Conservation (phyloP, 2,888 invertebrate species). For the Ichneumon xanthorius region DNA sequence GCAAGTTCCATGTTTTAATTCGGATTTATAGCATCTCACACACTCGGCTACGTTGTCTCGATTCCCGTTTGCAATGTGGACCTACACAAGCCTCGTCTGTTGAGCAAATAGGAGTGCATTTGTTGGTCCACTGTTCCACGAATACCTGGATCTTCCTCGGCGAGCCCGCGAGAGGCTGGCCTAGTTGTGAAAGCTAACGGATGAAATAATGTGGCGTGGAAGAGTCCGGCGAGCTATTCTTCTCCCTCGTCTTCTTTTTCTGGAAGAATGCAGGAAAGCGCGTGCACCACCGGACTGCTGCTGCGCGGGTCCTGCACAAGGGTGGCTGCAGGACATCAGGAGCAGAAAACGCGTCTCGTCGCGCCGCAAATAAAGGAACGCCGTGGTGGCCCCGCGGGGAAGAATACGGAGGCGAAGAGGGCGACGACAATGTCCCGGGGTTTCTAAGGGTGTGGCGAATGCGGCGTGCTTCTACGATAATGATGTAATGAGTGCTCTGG, state of each 20-base stretch:
- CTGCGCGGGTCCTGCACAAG: conserved; percentile 35
- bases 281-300: conserved; percentile 69
- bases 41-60: not conserved
- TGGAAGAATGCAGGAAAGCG: conserved; percentile 23
- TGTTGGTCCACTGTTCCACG: conserved; percentile 76
- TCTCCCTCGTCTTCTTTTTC: conserved; percentile 16
- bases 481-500: conserved; percentile 80
- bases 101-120: conserved; percentile 79
- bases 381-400: conserved; percentile 54
- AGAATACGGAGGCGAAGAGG: conserved; percentile 59
- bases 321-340: conserved; percentile 50
- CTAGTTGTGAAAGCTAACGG: conserved; percentile 66
- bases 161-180: conserved; percentile 46
- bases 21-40: not conserved
- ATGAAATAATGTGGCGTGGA: conserved; percentile 64
- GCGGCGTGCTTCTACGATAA: conserved; percentile 78
- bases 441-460: conserved; percentile 75
- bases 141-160: conserved; percentile 58
- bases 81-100: conserved; percentile 71
- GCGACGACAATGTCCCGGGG: conserved; percentile 67
- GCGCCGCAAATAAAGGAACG: conserved; percentile 56
- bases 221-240: conserved; percentile 42
- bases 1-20: conserved; percentile 1
- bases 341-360: conserved; percentile 63
- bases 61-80: conserved; percentile 35